These are phyloP conservation scores for Brachyhypopomus gauderio DNA, from an alignment of 2,113 vertebrate genomes.

Conservation along the genomic window DNA sequence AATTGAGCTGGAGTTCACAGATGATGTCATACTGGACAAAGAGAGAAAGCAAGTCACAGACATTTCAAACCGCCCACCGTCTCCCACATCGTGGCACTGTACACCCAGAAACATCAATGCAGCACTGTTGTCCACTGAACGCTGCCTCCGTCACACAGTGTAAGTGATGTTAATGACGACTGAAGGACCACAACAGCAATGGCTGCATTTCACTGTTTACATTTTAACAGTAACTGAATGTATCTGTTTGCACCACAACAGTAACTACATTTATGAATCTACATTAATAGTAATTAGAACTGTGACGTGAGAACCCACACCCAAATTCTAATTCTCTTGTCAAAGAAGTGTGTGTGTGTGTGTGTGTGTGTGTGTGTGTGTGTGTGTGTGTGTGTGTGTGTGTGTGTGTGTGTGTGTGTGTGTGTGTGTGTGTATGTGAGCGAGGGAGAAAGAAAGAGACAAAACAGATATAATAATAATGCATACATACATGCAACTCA, in stretches of 20 bases:
- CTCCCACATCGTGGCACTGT: background rate
- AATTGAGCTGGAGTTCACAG: background rate
- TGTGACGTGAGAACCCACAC: background rate
- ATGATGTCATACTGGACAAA: background rate
- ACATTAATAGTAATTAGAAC: background rate
- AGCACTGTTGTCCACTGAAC: background rate
- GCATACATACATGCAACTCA: too few species aligned
- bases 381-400: background rate
- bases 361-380: constrained; percentile 1
- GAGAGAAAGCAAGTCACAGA: background rate
- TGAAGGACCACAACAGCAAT: background rate
- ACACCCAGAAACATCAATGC: background rate
- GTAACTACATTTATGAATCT: background rate
- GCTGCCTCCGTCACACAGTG: background rate
- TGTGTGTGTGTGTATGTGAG: too few species aligned
- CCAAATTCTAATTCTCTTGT: background rate
- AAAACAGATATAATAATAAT: too few species aligned
- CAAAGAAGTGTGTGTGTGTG: background rate
- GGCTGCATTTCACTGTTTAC: background rate
- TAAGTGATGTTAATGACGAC: background rate
- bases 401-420: background rate
- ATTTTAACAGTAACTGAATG: background rate
- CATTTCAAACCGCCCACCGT: background rate
- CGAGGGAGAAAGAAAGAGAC: too few species aligned
- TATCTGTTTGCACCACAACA: background rate